Evolutionary conservation across 1,140 invertebrate species (phyloP), one percentile per base, ranked within the genome.

Genomic region (Caenorhabditis brenneri): DNA sequence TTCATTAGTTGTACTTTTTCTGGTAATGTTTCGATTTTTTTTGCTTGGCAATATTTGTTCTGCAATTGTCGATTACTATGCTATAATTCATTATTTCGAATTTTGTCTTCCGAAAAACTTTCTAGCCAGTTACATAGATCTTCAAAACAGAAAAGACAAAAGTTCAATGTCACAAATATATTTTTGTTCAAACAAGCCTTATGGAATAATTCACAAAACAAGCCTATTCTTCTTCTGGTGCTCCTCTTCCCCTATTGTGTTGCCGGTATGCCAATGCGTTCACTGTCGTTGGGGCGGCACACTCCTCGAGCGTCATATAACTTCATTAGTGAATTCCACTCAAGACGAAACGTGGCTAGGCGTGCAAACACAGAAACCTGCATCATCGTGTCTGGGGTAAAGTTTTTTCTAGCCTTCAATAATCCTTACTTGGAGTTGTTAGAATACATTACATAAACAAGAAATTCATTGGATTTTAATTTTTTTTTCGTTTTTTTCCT

Each of bases 281-380:
- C 36, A 46, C 65, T 74, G 65, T 33, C 29, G 4, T 36, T 16
- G 19, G 31, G 16, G 29, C 29, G 29, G 29, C 0, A 33, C 15
- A 33, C 58, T 46, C 7, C 36, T n/a, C 6, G 19, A 24, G 65
- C 36, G 65, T 74, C 65, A 74, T 46, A 42, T 46, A 74, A 74
- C 65, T 74, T 74, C 65, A 74, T 74, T 74, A 74, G 36, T 15
- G 36, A 74, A 46, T 74, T 74, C 65, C 65, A 74, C 65, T 74
- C 65, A 55, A 55, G 53, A 55, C 6, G 24, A 55, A 55, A 55
- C 53, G 19, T 55, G 0, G 22, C 53, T 65, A n/a, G 29, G 29
- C 58, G 58, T 65, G 58, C 58, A 74, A 74, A 42, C 65, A 74
- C 36, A 42, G 42, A 74, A 74, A 74, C 19, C 65, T 42, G 33